Conservation (phyloP, 2,113 vertebrate genomes). For the Thamnophis sirtalis region DNA sequence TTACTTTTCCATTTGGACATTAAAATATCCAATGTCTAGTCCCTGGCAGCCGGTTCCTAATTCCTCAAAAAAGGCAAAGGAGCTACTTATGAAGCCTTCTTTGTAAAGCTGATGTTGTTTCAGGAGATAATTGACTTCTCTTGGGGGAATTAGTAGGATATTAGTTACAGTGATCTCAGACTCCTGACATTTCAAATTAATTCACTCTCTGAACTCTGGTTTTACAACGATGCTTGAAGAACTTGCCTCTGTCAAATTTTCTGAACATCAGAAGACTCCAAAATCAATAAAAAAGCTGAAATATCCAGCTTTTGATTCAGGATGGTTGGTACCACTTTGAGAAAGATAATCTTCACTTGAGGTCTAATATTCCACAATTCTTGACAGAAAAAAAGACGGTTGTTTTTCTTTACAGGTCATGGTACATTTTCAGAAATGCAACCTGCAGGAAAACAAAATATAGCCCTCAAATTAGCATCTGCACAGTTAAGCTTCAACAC, state of each 20-base stretch:
- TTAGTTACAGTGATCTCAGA: constrained; percentile 28
- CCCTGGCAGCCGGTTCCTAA: not conserved
- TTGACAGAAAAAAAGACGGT: constrained; percentile 3
- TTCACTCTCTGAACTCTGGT: constrained; percentile 15
- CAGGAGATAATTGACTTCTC: constrained; percentile 34
- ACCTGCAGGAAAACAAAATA: constrained; percentile 64
- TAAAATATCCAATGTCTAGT: not conserved
- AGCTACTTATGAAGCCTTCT: constrained; percentile 5
- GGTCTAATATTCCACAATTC: not conserved
- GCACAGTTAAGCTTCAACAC: not conserved
- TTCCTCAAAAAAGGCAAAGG: constrained; percentile 1
- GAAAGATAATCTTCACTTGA: not conserved
- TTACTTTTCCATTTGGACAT: not conserved
- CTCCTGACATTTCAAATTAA: constrained; percentile 17
- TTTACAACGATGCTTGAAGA: constrained; percentile 7
- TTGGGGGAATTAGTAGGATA: constrained; percentile 33
- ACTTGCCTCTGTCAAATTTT: constrained; percentile 16
- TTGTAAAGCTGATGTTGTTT: constrained; percentile 38
- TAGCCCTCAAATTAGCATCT: constrained; percentile 18
- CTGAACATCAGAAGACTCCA: constrained; percentile 15
- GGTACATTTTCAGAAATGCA: constrained; percentile 75
- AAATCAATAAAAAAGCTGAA: constrained; percentile 14
- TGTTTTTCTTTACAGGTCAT: not conserved
- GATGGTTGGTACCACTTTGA: not conserved
- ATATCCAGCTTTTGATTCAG: constrained; percentile 6